Percentiles rank a stretch among this genome's conserved stretches.
Evolutionary conservation across 2,888 invertebrate genomes (phyloP).

Genomic region (Amphipoea oculea): DNA sequence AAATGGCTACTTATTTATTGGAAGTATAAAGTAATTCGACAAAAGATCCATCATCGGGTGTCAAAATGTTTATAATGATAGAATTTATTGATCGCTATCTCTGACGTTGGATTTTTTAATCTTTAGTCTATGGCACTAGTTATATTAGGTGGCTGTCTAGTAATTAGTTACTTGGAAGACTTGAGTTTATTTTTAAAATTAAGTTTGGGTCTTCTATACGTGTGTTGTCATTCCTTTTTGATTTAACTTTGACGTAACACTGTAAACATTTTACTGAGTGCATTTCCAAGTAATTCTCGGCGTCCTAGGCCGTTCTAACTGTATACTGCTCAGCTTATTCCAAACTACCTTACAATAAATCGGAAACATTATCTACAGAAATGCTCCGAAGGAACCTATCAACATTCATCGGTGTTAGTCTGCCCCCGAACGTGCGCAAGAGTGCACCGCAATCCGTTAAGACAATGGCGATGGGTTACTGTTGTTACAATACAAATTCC

Average conservation of each 20-base stretch:
- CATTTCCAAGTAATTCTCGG: constrained; percentile 21
- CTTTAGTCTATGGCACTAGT: constrained; percentile 2
- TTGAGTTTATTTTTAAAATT: not conserved
- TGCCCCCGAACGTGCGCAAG: constrained; percentile 68
- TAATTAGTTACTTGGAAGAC: constrained; percentile 5
- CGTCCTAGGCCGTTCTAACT: constrained; percentile 18
- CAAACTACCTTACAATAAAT: constrained; percentile 35
- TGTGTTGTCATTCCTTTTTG: not conserved
- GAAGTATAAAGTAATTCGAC: constrained; percentile 38
- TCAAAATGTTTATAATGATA: constrained; percentile 65
- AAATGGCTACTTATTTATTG: constrained; percentile 41
- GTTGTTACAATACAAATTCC: constrained; percentile 84
- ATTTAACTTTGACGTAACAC: not conserved
- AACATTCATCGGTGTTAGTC: constrained; percentile 58
- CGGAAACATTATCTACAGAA: constrained; percentile 39
- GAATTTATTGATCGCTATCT: constrained; percentile 57
- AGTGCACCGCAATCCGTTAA: constrained; percentile 74
- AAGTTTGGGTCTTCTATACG: not conserved
- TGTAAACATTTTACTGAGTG: constrained; percentile 11
- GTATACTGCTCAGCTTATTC: constrained; percentile 20
- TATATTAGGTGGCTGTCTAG: constrained; percentile 5
- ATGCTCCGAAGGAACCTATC: constrained; percentile 56
- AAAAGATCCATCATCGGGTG: constrained; percentile 60
- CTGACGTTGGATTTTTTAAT: constrained; percentile 31
- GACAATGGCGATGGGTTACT: constrained; percentile 82